Evolutionary conservation across 2,797 vertebrate genomes (phyloP).

Genomic region (Knipowitschia caucasica): DNA sequence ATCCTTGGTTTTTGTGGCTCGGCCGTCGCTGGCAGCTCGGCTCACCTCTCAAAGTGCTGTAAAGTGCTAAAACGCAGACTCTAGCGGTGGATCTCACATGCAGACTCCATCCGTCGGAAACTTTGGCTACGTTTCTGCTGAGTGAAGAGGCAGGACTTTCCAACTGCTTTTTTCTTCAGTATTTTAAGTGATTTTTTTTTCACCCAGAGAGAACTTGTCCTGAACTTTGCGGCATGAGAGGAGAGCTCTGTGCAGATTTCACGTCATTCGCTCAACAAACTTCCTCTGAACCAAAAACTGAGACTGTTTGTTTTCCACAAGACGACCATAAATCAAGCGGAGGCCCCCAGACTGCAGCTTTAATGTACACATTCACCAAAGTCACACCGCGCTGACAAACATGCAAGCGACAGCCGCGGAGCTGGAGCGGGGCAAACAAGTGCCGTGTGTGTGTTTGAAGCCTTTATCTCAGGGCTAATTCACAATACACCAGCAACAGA

Average conservation of each 20-base stretch:
- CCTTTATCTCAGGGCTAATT: too few relatives aligned
- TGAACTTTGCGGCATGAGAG: slow-evolving; percentile 22
- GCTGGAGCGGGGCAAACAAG: too few relatives aligned
- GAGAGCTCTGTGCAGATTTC: slow-evolving; percentile 1
- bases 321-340: slow-evolving; percentile 4
- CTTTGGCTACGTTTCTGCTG: slow-evolving; percentile 23
- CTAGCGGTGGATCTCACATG: slow-evolving; percentile 15
- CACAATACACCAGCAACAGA: too few relatives aligned
- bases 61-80: slow-evolving; percentile 29
- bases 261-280: slow-evolving; percentile 7
- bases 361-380: not conserved
- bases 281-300: slow-evolving; percentile 9
- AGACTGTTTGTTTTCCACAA: slow-evolving; percentile 12
- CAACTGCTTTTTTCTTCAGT: slow-evolving; percentile 1
- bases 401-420: not conserved
- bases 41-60: slow-evolving; percentile 38
- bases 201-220: slow-evolving; percentile 7
- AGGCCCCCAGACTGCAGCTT: not conserved
- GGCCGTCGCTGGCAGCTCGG: slow-evolving; percentile 45
- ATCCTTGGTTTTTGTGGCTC: slow-evolving; percentile 9
- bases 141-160: slow-evolving; percentile 42
- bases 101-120: slow-evolving; percentile 18
- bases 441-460: too few relatives aligned
- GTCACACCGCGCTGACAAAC: not conserved
- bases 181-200: slow-evolving; percentile 17